phyloP scores from a whole-genome alignment of 2,113 vertebrate species.

The Aldabrachelys gigantea region DNA sequence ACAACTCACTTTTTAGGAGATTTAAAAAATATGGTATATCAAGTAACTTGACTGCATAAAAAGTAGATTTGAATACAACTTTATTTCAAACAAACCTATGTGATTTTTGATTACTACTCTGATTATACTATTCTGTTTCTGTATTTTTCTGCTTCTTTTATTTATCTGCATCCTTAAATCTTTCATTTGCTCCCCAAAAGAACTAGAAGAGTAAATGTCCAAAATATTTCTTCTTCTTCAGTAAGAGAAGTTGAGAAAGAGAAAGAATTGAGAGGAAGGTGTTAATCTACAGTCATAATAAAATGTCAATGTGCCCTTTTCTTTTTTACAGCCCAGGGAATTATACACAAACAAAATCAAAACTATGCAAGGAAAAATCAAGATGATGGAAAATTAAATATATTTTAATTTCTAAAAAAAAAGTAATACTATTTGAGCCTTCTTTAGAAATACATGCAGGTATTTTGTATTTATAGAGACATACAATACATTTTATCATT shows the following conservation, averaged over 20 bases:
- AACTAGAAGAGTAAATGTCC: neutral
- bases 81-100: neutral
- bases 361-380: neutral
- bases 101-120: neutral
- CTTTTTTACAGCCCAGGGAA: neutral
- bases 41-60: neutral
- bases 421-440: neutral
- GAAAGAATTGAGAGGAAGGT: neutral
- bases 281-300: accelerated
- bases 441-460: neutral
- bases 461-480: neutral
- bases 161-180: neutral
- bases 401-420: too few species aligned
- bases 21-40: neutral
- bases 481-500: neutral
- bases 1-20: neutral
- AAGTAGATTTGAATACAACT: neutral
- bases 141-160: neutral
- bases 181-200: neutral
- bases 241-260: neutral
- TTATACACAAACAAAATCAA: neutral
- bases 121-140: neutral
- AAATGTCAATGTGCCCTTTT: neutral
- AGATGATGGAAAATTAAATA: neutral
- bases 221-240: neutral